Percentiles rank a stretch among this genome's conserved stretches.
Evolutionary conservation across 1,140 invertebrate species (phyloP).

Genomic region (Rhyacophila brunnea): DNA sequence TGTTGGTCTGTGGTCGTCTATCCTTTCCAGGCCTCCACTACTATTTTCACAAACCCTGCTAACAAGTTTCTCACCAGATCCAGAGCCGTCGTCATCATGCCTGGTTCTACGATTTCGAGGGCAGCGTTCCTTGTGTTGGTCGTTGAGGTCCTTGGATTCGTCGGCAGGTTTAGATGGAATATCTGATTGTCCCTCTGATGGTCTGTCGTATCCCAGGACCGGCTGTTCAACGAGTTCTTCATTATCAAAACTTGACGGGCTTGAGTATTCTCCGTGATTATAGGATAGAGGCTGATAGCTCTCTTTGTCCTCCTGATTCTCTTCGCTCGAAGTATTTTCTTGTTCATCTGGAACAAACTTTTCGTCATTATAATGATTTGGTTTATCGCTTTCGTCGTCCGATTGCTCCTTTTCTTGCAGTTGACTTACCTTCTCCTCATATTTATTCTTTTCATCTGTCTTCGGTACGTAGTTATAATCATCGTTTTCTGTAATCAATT

Average conservation of each 20-base stretch:
- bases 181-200: slow-evolving; percentile 13
- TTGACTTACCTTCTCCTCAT: slow-evolving; percentile 26
- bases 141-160: slow-evolving; percentile 19
- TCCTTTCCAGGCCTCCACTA: slow-evolving; percentile 26
- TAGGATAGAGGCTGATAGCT: neutral
- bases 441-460: neutral
- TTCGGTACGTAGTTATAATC: neutral
- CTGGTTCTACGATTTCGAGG: slow-evolving; percentile 14
- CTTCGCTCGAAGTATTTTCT: slow-evolving; percentile 8
- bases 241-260: slow-evolving; percentile 25
- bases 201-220: slow-evolving; percentile 17
- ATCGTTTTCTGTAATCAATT: neutral
- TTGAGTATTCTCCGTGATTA: slow-evolving; percentile 9
- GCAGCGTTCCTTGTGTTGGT: neutral
- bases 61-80: slow-evolving; percentile 23
- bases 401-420: slow-evolving; percentile 3
- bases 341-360: slow-evolving; percentile 32
- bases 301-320: slow-evolving; percentile 18
- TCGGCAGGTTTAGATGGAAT: slow-evolving; percentile 15
- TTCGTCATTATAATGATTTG: slow-evolving; percentile 19
- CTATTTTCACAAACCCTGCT: slow-evolving; percentile 17
- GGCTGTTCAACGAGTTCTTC: slow-evolving; percentile 25
- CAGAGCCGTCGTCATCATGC: slow-evolving; percentile 5
- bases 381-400: slow-evolving; percentile 6
- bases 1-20: slow-evolving; percentile 9